Evolutionary conservation across 2,888 invertebrate genomes (phyloP), one percentile per base, ranked within the genome.

Genomic region (Pinctada fucata): DNA sequence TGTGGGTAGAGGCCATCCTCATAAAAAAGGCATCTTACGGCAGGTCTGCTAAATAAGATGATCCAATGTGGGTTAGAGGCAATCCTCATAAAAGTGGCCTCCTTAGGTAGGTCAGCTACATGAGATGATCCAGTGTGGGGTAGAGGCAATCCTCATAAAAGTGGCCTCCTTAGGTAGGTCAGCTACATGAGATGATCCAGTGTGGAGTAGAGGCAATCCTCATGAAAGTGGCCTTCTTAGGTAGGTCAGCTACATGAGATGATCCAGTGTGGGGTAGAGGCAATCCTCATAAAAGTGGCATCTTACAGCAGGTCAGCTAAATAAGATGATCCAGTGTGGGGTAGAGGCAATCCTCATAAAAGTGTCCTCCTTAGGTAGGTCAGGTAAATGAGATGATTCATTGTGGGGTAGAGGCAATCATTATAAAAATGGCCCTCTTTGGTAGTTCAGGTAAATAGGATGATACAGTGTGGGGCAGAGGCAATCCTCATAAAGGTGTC

Each of bases 401-500:
- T 87, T 96, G 96, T 92, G 95, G 96, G 88, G 95, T 99, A 83
- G 95, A 98, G 91, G 98, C 99, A 78, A 96, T 99, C 90, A 94
- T 99, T 81, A 97, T 99, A 87, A 99, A 99, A 95, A 98, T 99
- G 74, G 99, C 99, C 77, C 96, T 98, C 6, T 94, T 99, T 88
- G 94, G 94, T 91, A 84, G 72, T 82, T 65, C 48, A 2, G 13
- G 3, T 2, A 31, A 95, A 97, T 92, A 99, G 99, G 94, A 99
- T 99, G 99, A 97, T 99, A 91, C 95, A 95, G 87, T 96, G 96
- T 92, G 95, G 96, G 88, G 95, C 99, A 83, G 95, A 98, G 91
- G 98, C 99, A 78, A 96, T 99, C 90, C 94, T 99, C 81, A 97
- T 99, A 87, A 99, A 99, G 95, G 98, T 99, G 74, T 99, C 99